A percentile compares a stretch with the other conserved stretches of the same genome.
Evolutionary conservation across 2,888 invertebrate genomes (phyloP).

Genomic region (Cephalotes varians): DNA sequence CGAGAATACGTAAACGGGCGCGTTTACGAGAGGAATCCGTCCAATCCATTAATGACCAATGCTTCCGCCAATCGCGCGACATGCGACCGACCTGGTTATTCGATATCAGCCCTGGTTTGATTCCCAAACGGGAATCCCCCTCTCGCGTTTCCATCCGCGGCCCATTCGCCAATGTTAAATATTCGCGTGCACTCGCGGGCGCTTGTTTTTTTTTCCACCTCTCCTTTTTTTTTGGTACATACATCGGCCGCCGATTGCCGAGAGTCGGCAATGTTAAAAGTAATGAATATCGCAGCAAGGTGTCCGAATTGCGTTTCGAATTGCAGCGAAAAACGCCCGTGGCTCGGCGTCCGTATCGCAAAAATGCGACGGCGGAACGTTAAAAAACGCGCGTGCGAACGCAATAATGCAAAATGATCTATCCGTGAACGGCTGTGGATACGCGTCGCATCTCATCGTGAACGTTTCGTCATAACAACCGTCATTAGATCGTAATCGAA

Average conservation of each 20-base stretch:
- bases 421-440: background rate
- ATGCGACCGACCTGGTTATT: conserved; percentile 10
- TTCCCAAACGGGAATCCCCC: conserved; percentile 16
- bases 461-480: background rate
- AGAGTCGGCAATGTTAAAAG: conserved; percentile 33
- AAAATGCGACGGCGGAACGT: background rate
- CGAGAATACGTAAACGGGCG: background rate
- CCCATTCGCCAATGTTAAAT: conserved; percentile 9
- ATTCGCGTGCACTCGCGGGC: conserved; percentile 23
- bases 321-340: conserved; percentile 20
- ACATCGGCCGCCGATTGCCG: conserved; percentile 30
- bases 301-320: conserved; percentile 32
- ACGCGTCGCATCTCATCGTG: conserved; percentile 5
- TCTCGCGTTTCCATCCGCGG: background rate
- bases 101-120: conserved; percentile 3
- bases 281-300: conserved; percentile 36
- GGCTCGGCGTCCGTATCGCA: background rate
- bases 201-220: background rate
- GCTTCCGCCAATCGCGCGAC: conserved; percentile 23
- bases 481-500: conserved; percentile 18
- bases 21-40: conserved; percentile 16
- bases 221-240: background rate
- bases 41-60: conserved; percentile 26
- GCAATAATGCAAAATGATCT: conserved; percentile 18
- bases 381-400: background rate